phyloP scores from a whole-genome alignment of 2,888 invertebrate species.

The Cephus pulcher region DNA sequence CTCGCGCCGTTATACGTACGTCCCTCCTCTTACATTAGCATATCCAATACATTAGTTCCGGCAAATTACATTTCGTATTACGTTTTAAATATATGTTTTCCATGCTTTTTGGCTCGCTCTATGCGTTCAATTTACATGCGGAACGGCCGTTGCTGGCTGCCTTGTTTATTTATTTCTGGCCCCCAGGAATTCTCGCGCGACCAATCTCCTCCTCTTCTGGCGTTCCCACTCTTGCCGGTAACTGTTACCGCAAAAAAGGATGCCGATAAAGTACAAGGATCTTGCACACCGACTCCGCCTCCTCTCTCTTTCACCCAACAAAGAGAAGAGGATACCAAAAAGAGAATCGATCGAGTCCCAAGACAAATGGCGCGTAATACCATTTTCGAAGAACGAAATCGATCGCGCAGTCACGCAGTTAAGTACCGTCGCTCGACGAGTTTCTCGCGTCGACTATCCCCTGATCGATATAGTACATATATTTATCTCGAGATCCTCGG shows the following conservation, averaged over 20 bases:
- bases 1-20: neutral
- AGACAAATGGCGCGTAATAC: neutral
- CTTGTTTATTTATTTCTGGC: constrained; percentile 6
- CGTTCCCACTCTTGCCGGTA: neutral
- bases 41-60: constrained; percentile 26
- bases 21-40: constrained; percentile 17
- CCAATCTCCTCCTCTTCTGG: neutral
- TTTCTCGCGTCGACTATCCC: neutral
- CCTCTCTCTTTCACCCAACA: neutral
- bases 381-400: neutral
- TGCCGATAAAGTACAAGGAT: neutral
- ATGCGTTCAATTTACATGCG: constrained; percentile 9
- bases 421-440: neutral
- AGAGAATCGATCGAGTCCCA: neutral
- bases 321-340: neutral
- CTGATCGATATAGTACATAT: neutral
- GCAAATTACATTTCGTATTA: constrained; percentile 26
- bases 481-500: neutral
- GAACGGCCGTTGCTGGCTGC: constrained; percentile 3
- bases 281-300: too few species aligned
- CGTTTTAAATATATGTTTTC: constrained; percentile 23
- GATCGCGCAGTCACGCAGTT: neutral
- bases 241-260: neutral
- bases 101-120: constrained; percentile 19
- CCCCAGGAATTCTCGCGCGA: constrained; percentile 9